Evolutionary conservation across 2,113 vertebrate species (phyloP).

Genomic region (Datnioides undecimradiatus): DNA sequence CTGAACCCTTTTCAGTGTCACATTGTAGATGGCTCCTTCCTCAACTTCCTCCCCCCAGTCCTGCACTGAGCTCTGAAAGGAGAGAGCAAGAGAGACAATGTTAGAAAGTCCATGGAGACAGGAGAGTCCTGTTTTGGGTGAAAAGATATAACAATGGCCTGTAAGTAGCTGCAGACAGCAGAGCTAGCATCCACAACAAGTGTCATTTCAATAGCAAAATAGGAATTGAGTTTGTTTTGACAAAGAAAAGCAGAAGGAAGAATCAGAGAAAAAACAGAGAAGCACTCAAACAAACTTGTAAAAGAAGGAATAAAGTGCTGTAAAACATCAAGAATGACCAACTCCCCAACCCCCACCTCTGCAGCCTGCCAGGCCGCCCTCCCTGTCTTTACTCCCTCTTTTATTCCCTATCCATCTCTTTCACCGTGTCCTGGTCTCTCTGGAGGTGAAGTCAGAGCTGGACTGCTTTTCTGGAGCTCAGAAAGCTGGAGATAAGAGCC

Average conservation of each 20-base stretch:
- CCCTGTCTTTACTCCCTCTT: constrained; percentile 65
- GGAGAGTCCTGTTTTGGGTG: neutral
- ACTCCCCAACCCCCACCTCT: constrained; percentile 70
- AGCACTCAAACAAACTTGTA: constrained; percentile 35
- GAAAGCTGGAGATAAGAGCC: constrained; percentile 62
- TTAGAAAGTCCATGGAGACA: constrained; percentile 1
- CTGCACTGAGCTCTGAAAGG: constrained; percentile 92
- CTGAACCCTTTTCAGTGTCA: constrained; percentile 95
- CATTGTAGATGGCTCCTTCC: constrained; percentile 96
- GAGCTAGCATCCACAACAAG: neutral
- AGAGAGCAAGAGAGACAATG: neutral
- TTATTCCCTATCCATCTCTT: constrained; percentile 71
- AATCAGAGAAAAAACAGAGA: constrained; percentile 8
- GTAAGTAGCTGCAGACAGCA: neutral
- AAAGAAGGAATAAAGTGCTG: constrained; percentile 51
- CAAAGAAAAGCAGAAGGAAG: constrained; percentile 32
- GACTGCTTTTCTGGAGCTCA: constrained; percentile 46
- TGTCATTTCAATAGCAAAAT: constrained; percentile 1
- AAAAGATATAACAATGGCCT: neutral
- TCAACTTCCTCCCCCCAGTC: constrained; percentile 97
- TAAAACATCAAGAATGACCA: constrained; percentile 70
- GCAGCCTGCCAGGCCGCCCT: constrained; percentile 60
- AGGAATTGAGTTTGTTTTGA: constrained; percentile 4
- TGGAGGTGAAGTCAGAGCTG: constrained; percentile 61
- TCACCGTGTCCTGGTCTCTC: constrained; percentile 51